Evolutionary conservation across 2,113 vertebrate genomes (phyloP), one percentile per base, ranked within the genome.

Genomic region (Cyanoliseus patagonus): DNA sequence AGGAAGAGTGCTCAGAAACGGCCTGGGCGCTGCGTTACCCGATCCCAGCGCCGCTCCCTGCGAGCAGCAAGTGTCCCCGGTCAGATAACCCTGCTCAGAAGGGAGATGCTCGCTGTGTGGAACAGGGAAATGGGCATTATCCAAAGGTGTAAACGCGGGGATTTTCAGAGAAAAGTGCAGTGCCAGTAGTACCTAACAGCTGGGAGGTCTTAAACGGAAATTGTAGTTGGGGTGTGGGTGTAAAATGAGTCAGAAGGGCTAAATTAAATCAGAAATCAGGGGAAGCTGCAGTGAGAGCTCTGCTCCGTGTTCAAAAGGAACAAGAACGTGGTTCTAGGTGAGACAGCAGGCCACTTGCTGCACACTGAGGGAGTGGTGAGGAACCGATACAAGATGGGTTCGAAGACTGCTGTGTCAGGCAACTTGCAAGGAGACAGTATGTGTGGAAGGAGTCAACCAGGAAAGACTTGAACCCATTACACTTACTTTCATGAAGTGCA

Each of bases 301-400:
- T 9, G 84, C 39, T 13, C 7, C 10, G 22, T 31, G 1, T 8
- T 51, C 55, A 33, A 19, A 41, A 47, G 46, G 42, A 67, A 37
- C 37, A 3, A 87, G 22, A 41, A 1, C 2, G 0, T 4, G 10
- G 24, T 46, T 51, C 17, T 5, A 18, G 7, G 10, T 23, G 51
- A 14, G 39, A 4, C 33, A 14, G 31, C 5, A 4, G 64, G 37
- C 41, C 6, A 1, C 19, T 13, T 25, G 24, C 49, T 31, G 17
- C 17, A 41, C 7, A 3, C 19, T 23, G 35, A 2, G 15, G 5
- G 46, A 27, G 17, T 10, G 14, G 28, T 11, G 1, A 3, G 30
- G 24, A 31, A 6, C 22, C 17, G 5, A 14, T 6, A 5, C 7
- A 51, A 42, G 20, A 4, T 6, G 7, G 27, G 8, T 12, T 47